phyloP scores from a whole-genome alignment of 2,113 vertebrate genomes.

The Picathartes gymnocephalus region DNA sequence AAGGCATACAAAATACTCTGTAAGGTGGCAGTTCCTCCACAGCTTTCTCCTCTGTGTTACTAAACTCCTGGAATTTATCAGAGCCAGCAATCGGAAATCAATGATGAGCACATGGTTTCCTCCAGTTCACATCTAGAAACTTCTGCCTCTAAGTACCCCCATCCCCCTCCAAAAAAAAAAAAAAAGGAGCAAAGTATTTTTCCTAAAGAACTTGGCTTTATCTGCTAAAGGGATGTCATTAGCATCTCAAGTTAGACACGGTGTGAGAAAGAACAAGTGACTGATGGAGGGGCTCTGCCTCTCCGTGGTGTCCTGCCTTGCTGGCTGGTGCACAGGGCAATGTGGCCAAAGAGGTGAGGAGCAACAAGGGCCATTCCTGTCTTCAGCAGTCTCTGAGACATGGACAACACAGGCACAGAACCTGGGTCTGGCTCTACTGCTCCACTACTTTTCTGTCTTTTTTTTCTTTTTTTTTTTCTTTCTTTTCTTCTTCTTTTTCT shows the following conservation, averaged over 20 bases:
- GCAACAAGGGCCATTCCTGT: background rate
- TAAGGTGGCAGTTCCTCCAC: background rate
- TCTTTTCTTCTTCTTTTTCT: background rate
- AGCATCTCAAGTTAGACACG: background rate
- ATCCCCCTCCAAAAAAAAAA: too few species aligned
- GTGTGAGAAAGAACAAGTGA: background rate
- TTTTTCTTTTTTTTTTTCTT: background rate
- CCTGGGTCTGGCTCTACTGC: background rate
- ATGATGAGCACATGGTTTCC: background rate
- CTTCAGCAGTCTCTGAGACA: background rate
- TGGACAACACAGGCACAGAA: background rate
- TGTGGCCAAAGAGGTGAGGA: rapidly evolving
- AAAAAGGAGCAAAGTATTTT: background rate
- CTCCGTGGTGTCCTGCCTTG: rapidly evolving
- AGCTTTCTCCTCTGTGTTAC: background rate
- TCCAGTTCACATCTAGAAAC: background rate
- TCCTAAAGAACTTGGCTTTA: background rate
- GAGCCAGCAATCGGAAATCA: constrained; percentile 27
- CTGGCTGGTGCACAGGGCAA: background rate
- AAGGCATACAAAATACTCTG: constrained; percentile 12
- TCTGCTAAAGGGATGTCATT: background rate
- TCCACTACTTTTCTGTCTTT: background rate
- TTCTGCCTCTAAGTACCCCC: background rate
- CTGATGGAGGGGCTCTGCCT: background rate
- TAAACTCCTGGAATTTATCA: constrained; percentile 23